Evolutionary conservation across 2,113 vertebrate genomes (phyloP).

Genomic region (Nerophis lumbriciformis): DNA sequence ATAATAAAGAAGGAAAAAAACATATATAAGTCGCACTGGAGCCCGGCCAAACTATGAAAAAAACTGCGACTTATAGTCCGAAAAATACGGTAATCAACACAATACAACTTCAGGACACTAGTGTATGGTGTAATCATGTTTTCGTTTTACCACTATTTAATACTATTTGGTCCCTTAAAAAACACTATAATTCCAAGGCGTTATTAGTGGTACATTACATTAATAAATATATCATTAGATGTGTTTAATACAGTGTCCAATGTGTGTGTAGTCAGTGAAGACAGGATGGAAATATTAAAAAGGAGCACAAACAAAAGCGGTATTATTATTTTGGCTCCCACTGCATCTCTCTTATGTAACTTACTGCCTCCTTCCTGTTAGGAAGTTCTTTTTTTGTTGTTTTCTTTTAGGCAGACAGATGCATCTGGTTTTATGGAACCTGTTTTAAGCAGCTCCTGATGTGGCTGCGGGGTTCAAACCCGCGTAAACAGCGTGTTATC

Average conservation of each 20-base stretch:
- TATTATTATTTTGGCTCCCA: slow-evolving; percentile 1
- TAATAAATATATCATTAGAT: no score
- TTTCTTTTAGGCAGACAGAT: not conserved
- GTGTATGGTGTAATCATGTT: no score
- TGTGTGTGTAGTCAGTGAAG: not conserved
- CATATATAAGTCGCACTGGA: no score
- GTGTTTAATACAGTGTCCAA: not conserved
- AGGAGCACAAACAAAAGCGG: not conserved
- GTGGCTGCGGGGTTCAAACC: not conserved
- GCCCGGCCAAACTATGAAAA: no score
- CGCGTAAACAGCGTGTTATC: not conserved
- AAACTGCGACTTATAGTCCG: no score
- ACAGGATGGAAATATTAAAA: not conserved
- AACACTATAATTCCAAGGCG: no score
- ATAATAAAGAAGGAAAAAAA: no score
- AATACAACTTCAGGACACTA: no score
- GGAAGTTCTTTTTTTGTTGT: slow-evolving; percentile 1
- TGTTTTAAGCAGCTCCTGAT: slow-evolving; percentile 6
- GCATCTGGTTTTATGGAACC: not conserved
- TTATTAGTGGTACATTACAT: no score
- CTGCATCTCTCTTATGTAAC: slow-evolving; percentile 4
- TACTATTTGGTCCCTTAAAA: no score
- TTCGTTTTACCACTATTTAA: no score
- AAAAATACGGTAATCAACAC: no score
- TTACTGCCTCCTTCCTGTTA: slow-evolving; percentile 10